phyloP scores from a whole-genome alignment of 2,797 vertebrate species.

The Trematomus bernacchii region DNA sequence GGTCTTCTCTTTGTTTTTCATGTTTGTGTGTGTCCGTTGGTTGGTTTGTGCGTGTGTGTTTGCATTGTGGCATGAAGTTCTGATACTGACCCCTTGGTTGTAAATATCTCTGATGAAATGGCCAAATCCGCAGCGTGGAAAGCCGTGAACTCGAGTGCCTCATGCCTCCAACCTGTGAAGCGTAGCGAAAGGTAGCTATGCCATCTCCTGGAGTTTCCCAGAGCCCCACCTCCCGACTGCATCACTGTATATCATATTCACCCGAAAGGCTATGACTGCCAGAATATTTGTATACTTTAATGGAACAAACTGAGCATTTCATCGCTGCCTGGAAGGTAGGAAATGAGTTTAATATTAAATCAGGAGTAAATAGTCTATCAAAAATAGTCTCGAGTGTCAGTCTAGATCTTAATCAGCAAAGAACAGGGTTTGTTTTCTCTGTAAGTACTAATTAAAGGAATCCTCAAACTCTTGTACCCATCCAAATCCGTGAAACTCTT shows the following conservation, averaged over 20 bases:
- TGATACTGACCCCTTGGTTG: slow-evolving; percentile 88
- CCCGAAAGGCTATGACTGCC: background rate
- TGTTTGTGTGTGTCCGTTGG: slow-evolving; percentile 31
- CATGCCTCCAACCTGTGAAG: slow-evolving; percentile 87
- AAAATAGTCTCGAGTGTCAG: background rate
- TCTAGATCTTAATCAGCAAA: background rate
- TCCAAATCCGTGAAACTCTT: background rate
- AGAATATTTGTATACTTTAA: slow-evolving; percentile 1
- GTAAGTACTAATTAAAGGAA: background rate
- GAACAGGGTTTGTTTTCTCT: background rate
- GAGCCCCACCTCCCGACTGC: slow-evolving; percentile 5
- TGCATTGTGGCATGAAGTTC: slow-evolving; percentile 88
- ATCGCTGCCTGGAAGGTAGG: background rate
- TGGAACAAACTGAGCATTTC: background rate
- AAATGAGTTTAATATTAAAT: slow-evolving; percentile 5
- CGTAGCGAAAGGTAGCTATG: slow-evolving; percentile 91
- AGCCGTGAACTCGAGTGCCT: slow-evolving; percentile 89
- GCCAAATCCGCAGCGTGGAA: slow-evolving; percentile 92
- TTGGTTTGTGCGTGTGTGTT: slow-evolving; percentile 25
- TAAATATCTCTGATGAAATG: slow-evolving; percentile 96
- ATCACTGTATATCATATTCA: background rate
- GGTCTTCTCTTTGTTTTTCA: slow-evolving; percentile 62
- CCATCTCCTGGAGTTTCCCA: slow-evolving; percentile 42
- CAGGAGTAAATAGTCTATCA: background rate
- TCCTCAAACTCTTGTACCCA: background rate